A percentile compares a stretch with the other conserved stretches of the same genome.
Evolutionary conservation across 2,888 invertebrate genomes (phyloP).

Genomic region (Rhagonycha lutea): DNA sequence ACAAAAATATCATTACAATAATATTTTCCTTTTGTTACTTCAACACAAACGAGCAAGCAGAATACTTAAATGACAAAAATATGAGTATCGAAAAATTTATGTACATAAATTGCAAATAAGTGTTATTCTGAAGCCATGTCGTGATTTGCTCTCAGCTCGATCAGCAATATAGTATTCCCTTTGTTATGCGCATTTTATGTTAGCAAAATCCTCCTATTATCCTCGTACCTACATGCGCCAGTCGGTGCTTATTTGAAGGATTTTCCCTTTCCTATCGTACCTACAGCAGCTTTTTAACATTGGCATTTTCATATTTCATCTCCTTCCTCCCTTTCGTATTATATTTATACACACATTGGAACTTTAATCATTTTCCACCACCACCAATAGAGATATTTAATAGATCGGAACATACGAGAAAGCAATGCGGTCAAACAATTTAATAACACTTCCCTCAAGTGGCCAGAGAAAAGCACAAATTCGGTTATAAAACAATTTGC

Average conservation of each 20-base stretch:
- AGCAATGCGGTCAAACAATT: constrained; percentile 13
- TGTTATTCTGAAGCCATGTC: constrained; percentile 20
- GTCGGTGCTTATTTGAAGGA: constrained; percentile 20
- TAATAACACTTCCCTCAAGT: constrained; percentile 12
- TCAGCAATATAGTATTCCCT: constrained; percentile 27
- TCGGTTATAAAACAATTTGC: constrained; percentile 5
- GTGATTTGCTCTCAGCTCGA: constrained; percentile 24
- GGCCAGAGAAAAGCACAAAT: constrained; percentile 6
- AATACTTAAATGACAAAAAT: constrained; percentile 9
- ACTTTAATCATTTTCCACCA: constrained; percentile 13
- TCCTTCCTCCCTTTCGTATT: constrained; percentile 11
- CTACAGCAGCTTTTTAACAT: constrained; percentile 12
- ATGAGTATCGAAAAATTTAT: constrained; percentile 13
- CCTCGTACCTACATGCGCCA: constrained; percentile 18
- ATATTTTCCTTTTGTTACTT: constrained; percentile 15
- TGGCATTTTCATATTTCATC: constrained; percentile 16
- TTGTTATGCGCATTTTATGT: constrained; percentile 28
- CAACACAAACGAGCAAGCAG: background rate
- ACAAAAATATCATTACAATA: constrained; percentile 7
- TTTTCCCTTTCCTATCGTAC: constrained; percentile 14
- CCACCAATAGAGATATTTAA: constrained; percentile 9
- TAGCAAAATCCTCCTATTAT: constrained; percentile 20
- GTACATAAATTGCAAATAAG: constrained; percentile 20
- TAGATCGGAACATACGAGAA: background rate
- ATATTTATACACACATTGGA: constrained; percentile 10